A percentile compares a stretch with the other conserved stretches of the same genome.
These are phyloP conservation scores for Leucoraja erinaceus DNA, from an alignment of 2,113 vertebrate species.

Conservation along the genomic window DNA sequence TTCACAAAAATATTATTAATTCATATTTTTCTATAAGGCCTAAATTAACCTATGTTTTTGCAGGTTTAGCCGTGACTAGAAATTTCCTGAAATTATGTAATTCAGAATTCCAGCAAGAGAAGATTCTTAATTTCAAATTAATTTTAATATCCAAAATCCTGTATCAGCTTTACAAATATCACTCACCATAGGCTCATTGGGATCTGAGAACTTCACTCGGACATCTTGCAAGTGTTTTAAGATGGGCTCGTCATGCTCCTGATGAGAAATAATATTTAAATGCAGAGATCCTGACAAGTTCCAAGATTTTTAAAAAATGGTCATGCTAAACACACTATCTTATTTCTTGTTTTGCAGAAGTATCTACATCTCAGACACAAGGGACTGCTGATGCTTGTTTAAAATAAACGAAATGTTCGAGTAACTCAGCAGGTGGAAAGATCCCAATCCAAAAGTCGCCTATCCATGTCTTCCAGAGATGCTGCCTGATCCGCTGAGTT, in stretches of 20 bases:
- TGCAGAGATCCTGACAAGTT: neutral
- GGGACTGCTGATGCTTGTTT: too few species aligned
- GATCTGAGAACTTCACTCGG: constrained; percentile 91
- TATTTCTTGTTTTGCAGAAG: neutral
- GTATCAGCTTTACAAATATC: neutral
- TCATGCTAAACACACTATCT: neutral
- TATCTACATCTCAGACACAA: too few species aligned
- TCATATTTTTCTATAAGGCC: too few species aligned
- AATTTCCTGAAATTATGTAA: too few species aligned
- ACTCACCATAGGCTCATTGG: constrained; percentile 89
- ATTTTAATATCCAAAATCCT: neutral
- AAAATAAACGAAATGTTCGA: too few species aligned
- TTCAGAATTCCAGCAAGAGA: neutral
- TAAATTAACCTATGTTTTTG: too few species aligned
- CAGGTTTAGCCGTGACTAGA: too few species aligned
- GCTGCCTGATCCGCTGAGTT: too few species aligned
- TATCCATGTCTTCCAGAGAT: too few species aligned
- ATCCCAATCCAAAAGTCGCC: too few species aligned
- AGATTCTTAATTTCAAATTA: neutral
- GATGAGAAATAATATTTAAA: neutral
- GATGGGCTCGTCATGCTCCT: constrained; percentile 96
- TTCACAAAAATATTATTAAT: too few species aligned
- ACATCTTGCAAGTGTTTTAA: constrained; percentile 92
- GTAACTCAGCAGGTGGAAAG: too few species aligned
- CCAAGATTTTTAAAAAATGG: neutral